Conservation (phyloP, 2,113 vertebrate species). For the Lichenostomus cassidix region DNA sequence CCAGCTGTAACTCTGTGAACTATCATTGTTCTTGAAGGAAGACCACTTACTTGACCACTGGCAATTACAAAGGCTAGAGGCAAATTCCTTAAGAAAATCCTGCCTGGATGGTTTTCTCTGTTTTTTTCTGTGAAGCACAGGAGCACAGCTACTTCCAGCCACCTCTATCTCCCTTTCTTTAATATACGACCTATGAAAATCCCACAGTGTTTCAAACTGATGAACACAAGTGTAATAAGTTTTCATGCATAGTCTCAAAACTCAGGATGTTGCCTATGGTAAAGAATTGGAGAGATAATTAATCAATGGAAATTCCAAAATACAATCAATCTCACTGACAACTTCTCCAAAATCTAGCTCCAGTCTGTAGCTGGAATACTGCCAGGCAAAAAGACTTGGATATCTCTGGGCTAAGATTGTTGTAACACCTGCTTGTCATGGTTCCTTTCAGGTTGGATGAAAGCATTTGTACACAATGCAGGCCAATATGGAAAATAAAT, state of each 20-base stretch:
- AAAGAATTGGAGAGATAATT: conserved; percentile 62
- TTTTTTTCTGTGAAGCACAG: background rate
- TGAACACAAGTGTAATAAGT: background rate
- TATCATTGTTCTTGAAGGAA: background rate
- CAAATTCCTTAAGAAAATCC: background rate
- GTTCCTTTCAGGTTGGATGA: conserved; percentile 33
- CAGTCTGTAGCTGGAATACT: conserved; percentile 52
- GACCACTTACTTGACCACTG: background rate
- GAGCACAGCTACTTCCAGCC: background rate
- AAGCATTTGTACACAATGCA: conserved; percentile 34
- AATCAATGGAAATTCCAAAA: conserved; percentile 69
- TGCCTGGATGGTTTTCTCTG: background rate
- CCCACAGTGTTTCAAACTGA: background rate
- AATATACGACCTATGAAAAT: background rate
- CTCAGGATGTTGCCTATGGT: conserved; percentile 33
- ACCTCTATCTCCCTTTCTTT: background rate
- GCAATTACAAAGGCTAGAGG: background rate
- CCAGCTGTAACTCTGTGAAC: background rate
- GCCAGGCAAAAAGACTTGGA: conserved; percentile 38
- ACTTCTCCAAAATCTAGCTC: conserved; percentile 57
- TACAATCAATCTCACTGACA: conserved; percentile 72
- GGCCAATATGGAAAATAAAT: conserved; percentile 33
- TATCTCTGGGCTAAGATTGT: conserved; percentile 45
- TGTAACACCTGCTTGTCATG: conserved; percentile 53
- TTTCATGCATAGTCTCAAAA: conserved; percentile 16